Percentiles rank a stretch among this genome's conserved stretches.
These are phyloP conservation scores for Oligia fasciuncula DNA, from an alignment of 2,888 invertebrate genomes.

Conservation along the genomic window DNA sequence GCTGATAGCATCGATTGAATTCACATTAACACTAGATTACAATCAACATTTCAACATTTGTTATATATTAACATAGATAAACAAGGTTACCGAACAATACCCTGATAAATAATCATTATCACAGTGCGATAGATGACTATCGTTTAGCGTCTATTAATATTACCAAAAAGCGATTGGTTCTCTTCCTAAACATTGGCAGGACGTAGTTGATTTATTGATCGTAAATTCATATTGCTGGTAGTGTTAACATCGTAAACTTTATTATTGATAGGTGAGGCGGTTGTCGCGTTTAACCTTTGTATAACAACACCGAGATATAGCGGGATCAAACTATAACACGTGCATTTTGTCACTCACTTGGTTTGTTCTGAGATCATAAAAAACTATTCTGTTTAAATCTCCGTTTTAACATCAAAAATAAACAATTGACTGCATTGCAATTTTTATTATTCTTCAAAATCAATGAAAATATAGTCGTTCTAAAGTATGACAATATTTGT, in stretches of 20 bases:
- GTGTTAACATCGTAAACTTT: constrained; percentile 70
- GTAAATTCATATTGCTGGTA: constrained; percentile 69
- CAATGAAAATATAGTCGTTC: neutral
- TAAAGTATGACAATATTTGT: constrained; percentile 34
- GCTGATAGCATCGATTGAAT: constrained; percentile 48
- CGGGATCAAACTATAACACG: constrained; percentile 5
- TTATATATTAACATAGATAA: constrained; percentile 37
- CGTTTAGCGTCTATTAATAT: constrained; percentile 48
- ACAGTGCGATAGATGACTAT: constrained; percentile 25
- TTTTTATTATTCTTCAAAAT: constrained; percentile 30
- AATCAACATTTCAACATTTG: constrained; percentile 41
- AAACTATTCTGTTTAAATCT: neutral
- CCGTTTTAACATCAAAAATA: neutral
- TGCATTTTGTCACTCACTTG: neutral
- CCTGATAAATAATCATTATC: constrained; percentile 41
- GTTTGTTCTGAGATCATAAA: neutral
- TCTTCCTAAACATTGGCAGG: constrained; percentile 35
- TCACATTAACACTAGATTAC: constrained; percentile 36
- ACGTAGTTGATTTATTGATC: constrained; percentile 66
- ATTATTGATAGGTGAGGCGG: constrained; percentile 63
- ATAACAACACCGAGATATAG: neutral
- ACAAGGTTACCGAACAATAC: constrained; percentile 39
- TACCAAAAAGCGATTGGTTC: constrained; percentile 37
- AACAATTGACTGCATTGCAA: neutral
- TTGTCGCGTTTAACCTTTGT: constrained; percentile 46